Base-by-base conservation (phyloP, 1,140 invertebrate genomes). In the Whitmania pigra region DNA sequence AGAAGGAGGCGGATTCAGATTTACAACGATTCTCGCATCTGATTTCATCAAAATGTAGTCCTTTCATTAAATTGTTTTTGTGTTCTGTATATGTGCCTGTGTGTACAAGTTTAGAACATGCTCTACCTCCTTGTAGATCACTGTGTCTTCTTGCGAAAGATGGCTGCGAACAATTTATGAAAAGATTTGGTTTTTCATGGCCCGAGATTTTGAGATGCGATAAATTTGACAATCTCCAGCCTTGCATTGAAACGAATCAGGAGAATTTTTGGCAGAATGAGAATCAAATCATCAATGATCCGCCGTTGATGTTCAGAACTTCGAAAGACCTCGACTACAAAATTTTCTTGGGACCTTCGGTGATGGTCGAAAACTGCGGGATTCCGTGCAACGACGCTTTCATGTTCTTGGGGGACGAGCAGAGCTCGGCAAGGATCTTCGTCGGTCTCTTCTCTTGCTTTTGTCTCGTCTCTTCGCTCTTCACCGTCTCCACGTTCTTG, bases 101-200 rank as follows among this genome's bases (percentile, higher is more conserved):
- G 2, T 63, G 57, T 49, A 74, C 74, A 4, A n/a, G 27, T 13
- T 54, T 74, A 31, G 66, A 29, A n/a, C 18, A 49, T 40, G 29
- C 74, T 18, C n/a, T 75, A 36, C 68, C 63, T 53, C 75, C 75
- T n/a, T 75, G 69, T 36, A 36, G 69, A n/a, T 75, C 81, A 70
- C 85, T 97, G 6, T 97, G 94, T 81, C 85, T 92, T 76, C 91
- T 91, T 25, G 93, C 92, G 0, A 87, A 88, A 76, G 84, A 85
- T 20, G 57, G 29, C 9, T 63, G 57, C 57, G 57, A 63, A n/a
- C 29, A 22, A n/a, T 22, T 63, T 7, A 63, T 63, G 57, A 63
- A n/a, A n/a, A 31, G 22, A 25, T 22, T 31, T 17, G 57, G 57
- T 13, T 63, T 25, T 63, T 22, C 22, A 31, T 63, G 57, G 57